phyloP scores from a whole-genome alignment of 2,797 vertebrate genomes.

The Macroramphosus scolopax region DNA sequence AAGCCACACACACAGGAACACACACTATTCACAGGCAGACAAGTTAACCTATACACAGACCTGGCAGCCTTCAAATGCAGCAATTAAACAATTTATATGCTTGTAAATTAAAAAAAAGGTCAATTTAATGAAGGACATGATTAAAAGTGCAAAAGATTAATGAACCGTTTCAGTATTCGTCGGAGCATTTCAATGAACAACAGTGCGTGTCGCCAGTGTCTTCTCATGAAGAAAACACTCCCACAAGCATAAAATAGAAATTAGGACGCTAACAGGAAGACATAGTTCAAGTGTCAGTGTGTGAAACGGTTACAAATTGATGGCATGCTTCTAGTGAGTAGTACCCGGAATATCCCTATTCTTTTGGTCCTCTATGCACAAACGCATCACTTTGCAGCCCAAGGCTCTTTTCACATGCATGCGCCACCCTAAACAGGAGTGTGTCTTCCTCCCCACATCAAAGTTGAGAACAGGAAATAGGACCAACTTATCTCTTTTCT shows the following conservation, averaged over 20 bases:
- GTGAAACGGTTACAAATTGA: constrained; percentile 17
- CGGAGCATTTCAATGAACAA: not conserved
- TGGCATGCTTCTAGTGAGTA: constrained; percentile 31
- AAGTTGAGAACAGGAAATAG: constrained; percentile 4
- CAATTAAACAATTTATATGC: constrained; percentile 1
- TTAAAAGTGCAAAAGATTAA: not conserved
- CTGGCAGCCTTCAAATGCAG: not conserved
- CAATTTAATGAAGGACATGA: not conserved
- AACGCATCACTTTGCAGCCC: not conserved
- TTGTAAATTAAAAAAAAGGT: not conserved
- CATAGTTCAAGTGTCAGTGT: constrained; percentile 19
- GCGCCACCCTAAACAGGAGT: not conserved
- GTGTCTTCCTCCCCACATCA: constrained; percentile 12
- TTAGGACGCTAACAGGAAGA: constrained; percentile 42
- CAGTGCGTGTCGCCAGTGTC: not conserved
- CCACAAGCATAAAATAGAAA: not conserved
- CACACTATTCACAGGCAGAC: not conserved
- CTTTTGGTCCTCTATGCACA: not conserved
- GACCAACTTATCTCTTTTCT: constrained; percentile 4
- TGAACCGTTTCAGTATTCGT: too few relatives aligned
- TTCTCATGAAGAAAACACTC: constrained; percentile 9
- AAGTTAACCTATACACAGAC: constrained; percentile 8
- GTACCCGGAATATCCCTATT: not conserved
- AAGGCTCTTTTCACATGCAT: not conserved
- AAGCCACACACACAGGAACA: constrained; percentile 9